phyloP scores from a whole-genome alignment of 92 coral and sea anemone species.

The Palythoa grandiflora region DNA sequence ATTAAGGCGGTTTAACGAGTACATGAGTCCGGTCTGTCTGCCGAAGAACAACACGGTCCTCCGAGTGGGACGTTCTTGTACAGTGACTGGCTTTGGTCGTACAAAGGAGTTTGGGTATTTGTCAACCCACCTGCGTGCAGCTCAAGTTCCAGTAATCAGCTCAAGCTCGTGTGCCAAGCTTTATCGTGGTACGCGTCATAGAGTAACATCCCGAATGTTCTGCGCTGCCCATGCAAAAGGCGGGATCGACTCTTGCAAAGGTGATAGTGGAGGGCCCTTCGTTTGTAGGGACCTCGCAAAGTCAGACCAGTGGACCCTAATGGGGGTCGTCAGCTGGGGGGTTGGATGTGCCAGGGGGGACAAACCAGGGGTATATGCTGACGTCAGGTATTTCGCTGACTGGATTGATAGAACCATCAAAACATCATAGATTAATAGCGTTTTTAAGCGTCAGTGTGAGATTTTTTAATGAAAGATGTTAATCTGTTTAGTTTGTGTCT shows the following conservation, averaged over 20 bases:
- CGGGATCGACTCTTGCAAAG: constrained; percentile 62
- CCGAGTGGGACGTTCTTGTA: constrained; percentile 47
- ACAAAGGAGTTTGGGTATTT: constrained; percentile 29
- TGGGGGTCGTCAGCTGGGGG: constrained; percentile 68
- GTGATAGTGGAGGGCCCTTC: constrained; percentile 69
- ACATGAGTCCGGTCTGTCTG: constrained; percentile 60
- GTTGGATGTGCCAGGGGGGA: constrained; percentile 66
- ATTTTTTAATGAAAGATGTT: too few species aligned
- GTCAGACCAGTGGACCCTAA: constrained; percentile 47
- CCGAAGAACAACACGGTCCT: constrained; percentile 41
- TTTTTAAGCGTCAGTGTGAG: not conserved
- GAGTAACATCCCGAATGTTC: constrained; percentile 58
- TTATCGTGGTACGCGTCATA: not conserved
- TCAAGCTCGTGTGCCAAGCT: constrained; percentile 37
- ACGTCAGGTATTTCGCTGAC: constrained; percentile 48
- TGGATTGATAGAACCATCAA: constrained; percentile 46
- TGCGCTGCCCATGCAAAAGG: constrained; percentile 68
- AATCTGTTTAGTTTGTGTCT: too few species aligned
- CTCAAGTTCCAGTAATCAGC: constrained; percentile 44
- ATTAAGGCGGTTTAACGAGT: constrained; percentile 40
- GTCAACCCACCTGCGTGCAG: constrained; percentile 37
- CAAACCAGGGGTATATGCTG: constrained; percentile 62
- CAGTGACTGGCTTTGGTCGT: constrained; percentile 64
- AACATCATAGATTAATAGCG: not conserved
- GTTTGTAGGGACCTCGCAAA: constrained; percentile 40